Base-by-base conservation (phyloP, 1,140 invertebrate species). In the Panagrolaimus sp. region DNA sequence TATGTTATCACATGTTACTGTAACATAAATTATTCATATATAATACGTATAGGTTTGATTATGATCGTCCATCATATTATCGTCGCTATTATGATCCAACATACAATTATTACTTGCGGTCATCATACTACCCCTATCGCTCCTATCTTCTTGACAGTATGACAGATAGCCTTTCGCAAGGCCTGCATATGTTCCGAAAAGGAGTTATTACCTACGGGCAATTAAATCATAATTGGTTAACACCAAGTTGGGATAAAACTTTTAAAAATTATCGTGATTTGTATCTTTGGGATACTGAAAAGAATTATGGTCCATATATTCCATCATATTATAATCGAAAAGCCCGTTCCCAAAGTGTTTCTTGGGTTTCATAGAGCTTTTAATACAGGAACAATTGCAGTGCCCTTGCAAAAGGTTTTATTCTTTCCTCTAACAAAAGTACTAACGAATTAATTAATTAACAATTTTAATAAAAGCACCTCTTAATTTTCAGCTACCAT, bases 221-320 rank as follows among this genome's bases (percentile, higher is more conserved):
- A 70, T 62, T 71, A 38, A 70, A 70, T 43, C 43, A 46, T 32
- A 52, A 45, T 43, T 71, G 58, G 28, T 24, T 67, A 17, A 65
- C 28, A 21, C 55, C 43, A 52, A 43, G n/a, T 26, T 71, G 69
- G 69, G 69, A 71, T 45, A 68, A 71, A 71, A 38, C 17, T 58
- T 71, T 47, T 43, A 71, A 71, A 64, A 43, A 67, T 28, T 55
- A 48, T 43, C 24, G 43, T 17, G 28, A 45, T 43, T 62, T 71
- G 43, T 64, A 67, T 28, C 52, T 43, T 24, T 67, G 66, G 66
- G 45, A 67, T 15, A 32, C 52, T 14, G 45, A 67, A 67, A 48
- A 45, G n/a, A 58, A 58, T 26, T 58, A 21, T 28, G 28, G 52
- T 58, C 17, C 62, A 17, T 67, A 63, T 15, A 28, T 67, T 47